Evolutionary conservation across 2,113 vertebrate species (phyloP).

Genomic region (Stomatorhinus ivindoensis): DNA sequence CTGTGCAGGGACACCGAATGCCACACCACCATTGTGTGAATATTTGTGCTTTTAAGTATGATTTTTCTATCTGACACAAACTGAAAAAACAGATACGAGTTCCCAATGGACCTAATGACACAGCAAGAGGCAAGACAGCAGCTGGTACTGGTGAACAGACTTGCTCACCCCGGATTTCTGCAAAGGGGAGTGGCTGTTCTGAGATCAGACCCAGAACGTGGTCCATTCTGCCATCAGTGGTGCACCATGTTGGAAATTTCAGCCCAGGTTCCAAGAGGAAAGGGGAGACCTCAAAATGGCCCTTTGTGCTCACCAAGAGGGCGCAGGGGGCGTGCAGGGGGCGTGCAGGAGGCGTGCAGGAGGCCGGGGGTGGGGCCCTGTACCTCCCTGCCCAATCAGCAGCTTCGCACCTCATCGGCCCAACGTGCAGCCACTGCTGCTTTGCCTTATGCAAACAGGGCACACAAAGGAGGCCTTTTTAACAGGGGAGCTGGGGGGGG

Average conservation of each 20-base stretch:
- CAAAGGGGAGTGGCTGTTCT: not conserved
- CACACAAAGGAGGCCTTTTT: constrained; percentile 22
- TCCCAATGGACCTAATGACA: not conserved
- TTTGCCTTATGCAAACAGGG: constrained; percentile 27
- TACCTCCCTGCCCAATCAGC: not conserved
- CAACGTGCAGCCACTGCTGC: not conserved
- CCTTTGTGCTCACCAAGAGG: not conserved
- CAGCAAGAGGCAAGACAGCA: not conserved
- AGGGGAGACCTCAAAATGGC: not conserved
- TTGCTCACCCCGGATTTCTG: not conserved
- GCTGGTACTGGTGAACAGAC: not conserved
- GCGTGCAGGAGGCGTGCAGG: not conserved
- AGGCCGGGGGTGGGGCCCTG: not conserved
- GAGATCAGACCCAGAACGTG: not conserved
- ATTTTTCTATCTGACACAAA: not conserved
- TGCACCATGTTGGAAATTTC: constrained; percentile 10
- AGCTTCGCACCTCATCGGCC: constrained; percentile 19
- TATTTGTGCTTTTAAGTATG: too few species aligned
- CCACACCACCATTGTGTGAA: too few species aligned
- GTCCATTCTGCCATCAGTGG: not conserved
- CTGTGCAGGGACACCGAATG: too few species aligned
- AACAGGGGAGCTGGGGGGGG: not conserved
- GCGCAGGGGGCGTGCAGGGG: not conserved
- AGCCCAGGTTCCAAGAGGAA: not conserved
- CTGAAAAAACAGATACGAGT: not conserved